Evolutionary conservation across 2,888 invertebrate species (phyloP).

Genomic region (Orchesellides sinensis): DNA sequence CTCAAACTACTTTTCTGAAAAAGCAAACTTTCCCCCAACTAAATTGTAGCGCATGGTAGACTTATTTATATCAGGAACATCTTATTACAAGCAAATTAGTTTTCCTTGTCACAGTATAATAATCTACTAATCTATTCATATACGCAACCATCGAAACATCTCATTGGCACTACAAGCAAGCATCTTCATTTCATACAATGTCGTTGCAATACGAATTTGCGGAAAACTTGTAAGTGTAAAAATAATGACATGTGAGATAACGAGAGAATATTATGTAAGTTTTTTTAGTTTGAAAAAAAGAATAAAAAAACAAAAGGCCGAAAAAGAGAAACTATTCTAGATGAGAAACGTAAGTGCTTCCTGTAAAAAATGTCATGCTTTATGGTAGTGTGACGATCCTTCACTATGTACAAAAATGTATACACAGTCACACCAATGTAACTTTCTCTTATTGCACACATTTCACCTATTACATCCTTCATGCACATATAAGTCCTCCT

Average conservation of each 20-base stretch:
- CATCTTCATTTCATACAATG: too few species aligned
- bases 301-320: neutral
- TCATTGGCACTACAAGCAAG: too few species aligned
- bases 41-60: too few species aligned
- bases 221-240: neutral
- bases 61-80: too few species aligned
- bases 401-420: too few species aligned
- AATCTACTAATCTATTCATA: too few species aligned
- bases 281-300: neutral
- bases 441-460: neutral
- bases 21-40: too few species aligned
- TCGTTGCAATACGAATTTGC: too few species aligned
- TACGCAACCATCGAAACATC: too few species aligned
- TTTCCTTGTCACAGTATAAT: too few species aligned
- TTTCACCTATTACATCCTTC: neutral
- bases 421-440: neutral
- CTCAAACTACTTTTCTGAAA: too few species aligned
- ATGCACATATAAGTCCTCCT: neutral
- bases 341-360: slow-evolving; percentile 8
- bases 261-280: neutral
- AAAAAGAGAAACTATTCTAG: neutral
- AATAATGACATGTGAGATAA: neutral
- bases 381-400: neutral
- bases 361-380: neutral
- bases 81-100: too few species aligned